A percentile compares a stretch with the other conserved stretches of the same genome.
Evolutionary conservation across 1,140 invertebrate species (phyloP).

Genomic region (Drosophila navojoa): DNA sequence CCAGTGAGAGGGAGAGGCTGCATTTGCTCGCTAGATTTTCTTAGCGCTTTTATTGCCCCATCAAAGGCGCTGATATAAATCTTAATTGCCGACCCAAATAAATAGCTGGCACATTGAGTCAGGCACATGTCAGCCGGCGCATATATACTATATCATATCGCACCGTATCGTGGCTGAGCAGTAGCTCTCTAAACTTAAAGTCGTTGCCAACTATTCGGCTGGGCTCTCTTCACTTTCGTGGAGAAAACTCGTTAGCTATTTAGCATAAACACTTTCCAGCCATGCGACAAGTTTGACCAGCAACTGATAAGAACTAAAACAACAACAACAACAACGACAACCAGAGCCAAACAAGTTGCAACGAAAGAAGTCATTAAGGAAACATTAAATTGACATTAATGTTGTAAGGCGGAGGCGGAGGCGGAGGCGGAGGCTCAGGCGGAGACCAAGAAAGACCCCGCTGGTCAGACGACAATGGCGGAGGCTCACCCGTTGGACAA

Average conservation of each 20-base stretch:
- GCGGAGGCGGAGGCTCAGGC: background rate
- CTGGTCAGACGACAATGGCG: constrained; percentile 3
- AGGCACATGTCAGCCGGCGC: constrained; percentile 43
- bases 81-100: constrained; percentile 82
- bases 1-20: constrained; percentile 27
- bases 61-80: constrained; percentile 75
- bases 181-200: constrained; percentile 24
- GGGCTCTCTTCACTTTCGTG: constrained; percentile 54
- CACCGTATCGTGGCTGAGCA: background rate
- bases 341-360: constrained; percentile 57
- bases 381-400: constrained; percentile 83
- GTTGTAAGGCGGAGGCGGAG: constrained; percentile 31
- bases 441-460: background rate
- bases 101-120: constrained; percentile 57
- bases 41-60: constrained; percentile 71
- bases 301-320: constrained; percentile 68
- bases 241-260: constrained; percentile 79
- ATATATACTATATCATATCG: constrained; percentile 19
- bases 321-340: constrained; percentile 24
- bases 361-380: constrained; percentile 80
- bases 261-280: constrained; percentile 81
- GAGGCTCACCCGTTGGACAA: background rate
- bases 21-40: constrained; percentile 47
- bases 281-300: constrained; percentile 71
- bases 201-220: constrained; percentile 20